These are phyloP conservation scores for Enhydra lutris DNA, from an alignment of 2,113 vertebrate genomes.

Conservation along the genomic window DNA sequence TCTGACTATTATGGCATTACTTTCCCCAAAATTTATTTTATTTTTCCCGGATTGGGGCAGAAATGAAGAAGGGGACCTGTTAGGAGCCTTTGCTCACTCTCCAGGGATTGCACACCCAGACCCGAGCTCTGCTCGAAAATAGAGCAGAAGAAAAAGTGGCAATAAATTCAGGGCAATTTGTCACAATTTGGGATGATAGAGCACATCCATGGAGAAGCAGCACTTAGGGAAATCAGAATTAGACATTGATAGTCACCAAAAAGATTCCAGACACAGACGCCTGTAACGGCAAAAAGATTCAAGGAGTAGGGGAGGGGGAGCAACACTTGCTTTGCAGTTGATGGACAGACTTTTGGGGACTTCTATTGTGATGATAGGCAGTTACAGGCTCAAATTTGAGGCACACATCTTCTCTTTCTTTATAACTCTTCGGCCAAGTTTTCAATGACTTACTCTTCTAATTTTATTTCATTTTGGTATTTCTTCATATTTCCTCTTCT, in stretches of 20 bases:
- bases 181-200: neutral
- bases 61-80: neutral
- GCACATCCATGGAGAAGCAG: neutral
- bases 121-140: neutral
- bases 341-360: accelerated
- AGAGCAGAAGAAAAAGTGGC: neutral
- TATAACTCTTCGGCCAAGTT: neutral
- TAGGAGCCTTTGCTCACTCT: neutral
- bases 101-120: neutral
- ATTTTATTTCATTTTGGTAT: neutral
- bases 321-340: neutral
- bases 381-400: neutral
- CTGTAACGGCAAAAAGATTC: neutral
- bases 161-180: neutral
- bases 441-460: neutral
- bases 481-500: neutral
- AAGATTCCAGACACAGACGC: neutral
- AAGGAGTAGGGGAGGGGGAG: accelerated
- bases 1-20: neutral
- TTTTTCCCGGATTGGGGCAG: neutral
- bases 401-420: neutral
- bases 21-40: neutral
- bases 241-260: neutral
- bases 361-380: neutral
- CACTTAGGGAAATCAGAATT: neutral